Conservation (phyloP, 2,113 vertebrate species). For the Myotis yumanensis region DNA sequence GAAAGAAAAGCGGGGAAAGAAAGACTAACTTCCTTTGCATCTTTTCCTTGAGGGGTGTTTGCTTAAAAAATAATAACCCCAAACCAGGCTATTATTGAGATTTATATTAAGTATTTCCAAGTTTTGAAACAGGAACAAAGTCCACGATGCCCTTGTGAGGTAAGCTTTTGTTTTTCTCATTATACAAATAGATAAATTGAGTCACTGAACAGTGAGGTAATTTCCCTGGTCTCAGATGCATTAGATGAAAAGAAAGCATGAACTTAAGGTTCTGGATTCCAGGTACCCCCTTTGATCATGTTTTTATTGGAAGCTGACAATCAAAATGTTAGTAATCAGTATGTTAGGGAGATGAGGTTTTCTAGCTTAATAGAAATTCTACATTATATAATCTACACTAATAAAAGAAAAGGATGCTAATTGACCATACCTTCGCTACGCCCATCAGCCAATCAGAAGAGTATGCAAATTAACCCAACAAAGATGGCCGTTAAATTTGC, state of each 20-base stretch:
- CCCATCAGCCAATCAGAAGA: too few relatives aligned
- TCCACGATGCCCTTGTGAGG: conserved; percentile 51
- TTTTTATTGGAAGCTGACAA: conserved; percentile 55
- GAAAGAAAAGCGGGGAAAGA: conserved; percentile 73
- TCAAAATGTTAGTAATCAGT: conserved; percentile 40
- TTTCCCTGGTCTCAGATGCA: conserved; percentile 31
- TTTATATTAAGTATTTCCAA: conserved; percentile 65
- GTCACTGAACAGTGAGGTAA: conserved; percentile 57
- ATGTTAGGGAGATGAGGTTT: conserved; percentile 32
- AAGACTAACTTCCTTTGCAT: conserved; percentile 71
- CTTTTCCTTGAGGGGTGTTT: conserved; percentile 67
- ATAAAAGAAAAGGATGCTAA: too few relatives aligned
- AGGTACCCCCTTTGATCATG: conserved; percentile 57
- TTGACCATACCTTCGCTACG: too few relatives aligned
- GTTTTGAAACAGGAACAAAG: conserved; percentile 66
- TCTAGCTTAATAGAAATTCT: conserved; percentile 31
- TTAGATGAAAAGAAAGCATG: conserved; percentile 59
- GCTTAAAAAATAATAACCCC: conserved; percentile 61
- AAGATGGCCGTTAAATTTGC: too few relatives aligned
- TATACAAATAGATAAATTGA: conserved; percentile 65
- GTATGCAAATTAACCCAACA: too few relatives aligned
- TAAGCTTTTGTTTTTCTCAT: conserved; percentile 64
- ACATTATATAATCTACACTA: background rate
- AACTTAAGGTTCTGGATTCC: conserved; percentile 48
- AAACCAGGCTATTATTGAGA: conserved; percentile 54